Conservation (phyloP, 2,797 vertebrate genomes). For the Coranthus polyacanthus region DNA sequence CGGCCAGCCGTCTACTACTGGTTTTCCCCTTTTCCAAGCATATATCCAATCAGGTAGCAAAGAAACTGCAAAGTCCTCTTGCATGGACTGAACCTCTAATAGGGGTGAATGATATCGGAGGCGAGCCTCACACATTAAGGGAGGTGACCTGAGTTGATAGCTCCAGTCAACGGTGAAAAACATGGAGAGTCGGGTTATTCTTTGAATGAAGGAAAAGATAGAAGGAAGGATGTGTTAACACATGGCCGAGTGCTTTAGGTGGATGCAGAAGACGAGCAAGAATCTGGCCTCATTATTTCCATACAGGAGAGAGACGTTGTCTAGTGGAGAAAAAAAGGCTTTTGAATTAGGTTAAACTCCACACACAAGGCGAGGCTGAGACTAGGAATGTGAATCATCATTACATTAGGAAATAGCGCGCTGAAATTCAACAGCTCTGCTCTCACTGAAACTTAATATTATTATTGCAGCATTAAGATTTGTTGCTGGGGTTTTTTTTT, state of each 20-base stretch:
- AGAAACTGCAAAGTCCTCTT: constrained; percentile 49
- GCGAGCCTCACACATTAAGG: constrained; percentile 62
- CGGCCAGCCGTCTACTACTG: constrained; percentile 50
- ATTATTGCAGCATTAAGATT: constrained; percentile 47
- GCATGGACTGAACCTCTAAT: constrained; percentile 49
- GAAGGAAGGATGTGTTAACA: constrained; percentile 71
- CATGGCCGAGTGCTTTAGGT: constrained; percentile 72
- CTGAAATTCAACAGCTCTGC: constrained; percentile 48
- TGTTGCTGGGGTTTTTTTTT: constrained; percentile 40
- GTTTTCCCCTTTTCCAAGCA: constrained; percentile 49
- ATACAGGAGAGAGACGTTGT: constrained; percentile 67
- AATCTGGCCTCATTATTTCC: constrained; percentile 78
- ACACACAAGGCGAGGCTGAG: constrained; percentile 57
- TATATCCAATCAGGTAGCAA: constrained; percentile 61
- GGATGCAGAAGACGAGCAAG: constrained; percentile 63
- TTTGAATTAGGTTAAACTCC: constrained; percentile 74
- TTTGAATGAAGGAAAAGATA: constrained; percentile 56
- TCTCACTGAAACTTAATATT: constrained; percentile 51
- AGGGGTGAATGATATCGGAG: constrained; percentile 59
- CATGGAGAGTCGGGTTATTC: constrained; percentile 47
- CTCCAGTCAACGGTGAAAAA: constrained; percentile 50
- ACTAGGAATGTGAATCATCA: constrained; percentile 61
- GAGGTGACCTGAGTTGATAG: constrained; percentile 61
- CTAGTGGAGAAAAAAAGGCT: constrained; percentile 52
- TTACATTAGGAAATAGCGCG: constrained; percentile 43